phyloP scores from a whole-genome alignment of 2,797 vertebrate genomes.

The Pangasius sanitwongsei region DNA sequence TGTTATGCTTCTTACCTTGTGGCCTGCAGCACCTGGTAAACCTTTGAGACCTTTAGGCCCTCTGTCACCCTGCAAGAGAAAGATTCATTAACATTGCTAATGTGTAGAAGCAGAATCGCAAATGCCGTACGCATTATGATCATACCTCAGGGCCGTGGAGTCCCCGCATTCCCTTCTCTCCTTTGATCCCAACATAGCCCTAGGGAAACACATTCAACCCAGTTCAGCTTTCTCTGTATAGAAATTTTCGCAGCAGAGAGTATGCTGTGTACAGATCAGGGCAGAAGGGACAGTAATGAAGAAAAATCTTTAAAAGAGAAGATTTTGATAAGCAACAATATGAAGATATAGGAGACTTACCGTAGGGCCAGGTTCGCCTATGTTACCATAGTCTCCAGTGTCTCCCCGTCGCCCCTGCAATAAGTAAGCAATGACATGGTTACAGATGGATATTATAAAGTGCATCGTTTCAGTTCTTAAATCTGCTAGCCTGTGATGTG shows the following conservation, averaged over 20 bases:
- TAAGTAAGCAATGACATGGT: not conserved
- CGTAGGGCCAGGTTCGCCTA: slow-evolving; percentile 72
- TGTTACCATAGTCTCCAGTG: slow-evolving; percentile 69
- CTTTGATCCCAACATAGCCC: slow-evolving; percentile 74
- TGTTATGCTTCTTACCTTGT: slow-evolving; percentile 72
- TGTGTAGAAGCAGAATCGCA: slow-evolving; percentile 8
- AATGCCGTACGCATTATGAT: slow-evolving; percentile 31
- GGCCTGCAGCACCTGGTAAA: slow-evolving; percentile 75
- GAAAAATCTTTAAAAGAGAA: not conserved
- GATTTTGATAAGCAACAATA: not conserved
- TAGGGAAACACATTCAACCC: slow-evolving; percentile 55
- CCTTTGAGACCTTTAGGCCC: slow-evolving; percentile 80
- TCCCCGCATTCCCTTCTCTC: slow-evolving; percentile 76
- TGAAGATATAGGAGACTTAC: slow-evolving; percentile 53
- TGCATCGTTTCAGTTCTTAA: not conserved
- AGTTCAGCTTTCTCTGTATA: slow-evolving; percentile 11
- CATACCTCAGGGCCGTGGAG: slow-evolving; percentile 69
- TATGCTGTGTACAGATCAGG: not conserved
- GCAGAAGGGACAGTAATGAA: not conserved
- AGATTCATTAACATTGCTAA: slow-evolving; percentile 52
- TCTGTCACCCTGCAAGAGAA: slow-evolving; percentile 69
- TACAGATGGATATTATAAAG: not conserved
- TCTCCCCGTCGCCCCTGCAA: slow-evolving; percentile 70
- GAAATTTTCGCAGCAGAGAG: not conserved
- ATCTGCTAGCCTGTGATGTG: not conserved